phyloP scores from a whole-genome alignment of 1,140 invertebrate genomes.

The Drosophila trapezifrons region DNA sequence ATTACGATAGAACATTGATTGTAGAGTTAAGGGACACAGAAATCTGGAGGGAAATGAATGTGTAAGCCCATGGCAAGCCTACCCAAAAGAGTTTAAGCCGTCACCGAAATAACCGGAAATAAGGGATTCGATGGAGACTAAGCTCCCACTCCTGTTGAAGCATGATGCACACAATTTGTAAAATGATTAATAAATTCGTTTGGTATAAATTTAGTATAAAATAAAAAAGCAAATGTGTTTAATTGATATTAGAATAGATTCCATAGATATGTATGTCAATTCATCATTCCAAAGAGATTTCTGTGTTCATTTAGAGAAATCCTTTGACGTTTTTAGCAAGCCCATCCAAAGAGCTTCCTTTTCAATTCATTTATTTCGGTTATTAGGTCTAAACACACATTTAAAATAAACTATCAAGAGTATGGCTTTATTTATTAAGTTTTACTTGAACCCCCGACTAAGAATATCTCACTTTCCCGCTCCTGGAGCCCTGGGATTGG shows the following conservation, averaged over 20 bases:
- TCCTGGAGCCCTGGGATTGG: slow-evolving; percentile 82
- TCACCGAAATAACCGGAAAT: neutral
- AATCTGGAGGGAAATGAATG: neutral
- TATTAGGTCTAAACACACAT: neutral
- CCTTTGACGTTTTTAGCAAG: too few relatives aligned
- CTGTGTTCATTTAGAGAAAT: too few relatives aligned
- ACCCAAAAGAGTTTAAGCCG: too few relatives aligned
- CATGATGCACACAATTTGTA: neutral
- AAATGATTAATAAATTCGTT: slow-evolving; percentile 5
- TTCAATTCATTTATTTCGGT: neutral
- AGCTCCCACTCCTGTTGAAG: neutral
- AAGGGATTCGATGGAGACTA: neutral
- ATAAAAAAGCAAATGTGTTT: too few relatives aligned
- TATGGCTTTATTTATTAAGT: slow-evolving; percentile 2
- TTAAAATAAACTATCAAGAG: neutral
- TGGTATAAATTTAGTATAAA: too few relatives aligned
- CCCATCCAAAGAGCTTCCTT: neutral
- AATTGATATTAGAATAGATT: too few relatives aligned
- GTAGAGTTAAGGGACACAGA: neutral
- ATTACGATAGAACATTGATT: neutral
- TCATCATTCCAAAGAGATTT: too few relatives aligned
- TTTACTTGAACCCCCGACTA: neutral
- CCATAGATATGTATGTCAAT: too few relatives aligned
- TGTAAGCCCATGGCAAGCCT: neutral
- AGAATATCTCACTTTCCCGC: slow-evolving; percentile 31